Evolutionary conservation across 2,888 invertebrate genomes (phyloP), one percentile per base, ranked within the genome.

Genomic region (Eilema caniola): DNA sequence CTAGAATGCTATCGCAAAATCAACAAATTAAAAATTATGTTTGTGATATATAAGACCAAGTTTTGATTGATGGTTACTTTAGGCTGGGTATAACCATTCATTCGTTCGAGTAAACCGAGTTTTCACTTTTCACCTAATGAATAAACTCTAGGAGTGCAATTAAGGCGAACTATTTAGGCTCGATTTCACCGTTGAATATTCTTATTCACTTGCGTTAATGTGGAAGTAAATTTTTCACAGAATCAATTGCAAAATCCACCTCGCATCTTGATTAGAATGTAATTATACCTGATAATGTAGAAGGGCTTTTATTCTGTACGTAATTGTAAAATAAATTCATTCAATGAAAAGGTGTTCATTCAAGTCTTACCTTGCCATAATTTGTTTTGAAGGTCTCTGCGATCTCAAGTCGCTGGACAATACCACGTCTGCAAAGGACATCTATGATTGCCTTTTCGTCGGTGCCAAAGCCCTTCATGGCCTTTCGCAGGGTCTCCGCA

Each of bases 391-490:
- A 99, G 28, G 97, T 97, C 90, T 98, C 97, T 62, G 98, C 97
- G 86, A 99, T 98, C 92, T 99, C 98, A 82, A 98, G 96, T 75
- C 99, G 96, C 92, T 99, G 99, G 7, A 97, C 97, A 89, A 98
- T 98, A 75, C 98, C 98, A 76, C 99, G 97, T 79, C 97, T 97
- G 70, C 98, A 98, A 60, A 99, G 96, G 11, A 99, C 97, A 87
- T 98, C 98, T 85, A 98, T 98, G 90, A 99, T 98, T 73, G 98
- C 97, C 86, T 97, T 97, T 90, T 99, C 99, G 88, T 99, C 98
- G 47, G 98, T 98, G 70, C 99, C 98, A 85, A 98, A 97, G 70
- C 98, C 98, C 91, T 98, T 98, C 98, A 99, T 98, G 25, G 98
- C 98, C 90, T 98, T 98, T 81, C 98, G 97, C 67, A 98, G 96